phyloP scores from a whole-genome alignment of 37 sponge, comb jelly and placozoan genomes.

The Geodia barretti region DNA sequence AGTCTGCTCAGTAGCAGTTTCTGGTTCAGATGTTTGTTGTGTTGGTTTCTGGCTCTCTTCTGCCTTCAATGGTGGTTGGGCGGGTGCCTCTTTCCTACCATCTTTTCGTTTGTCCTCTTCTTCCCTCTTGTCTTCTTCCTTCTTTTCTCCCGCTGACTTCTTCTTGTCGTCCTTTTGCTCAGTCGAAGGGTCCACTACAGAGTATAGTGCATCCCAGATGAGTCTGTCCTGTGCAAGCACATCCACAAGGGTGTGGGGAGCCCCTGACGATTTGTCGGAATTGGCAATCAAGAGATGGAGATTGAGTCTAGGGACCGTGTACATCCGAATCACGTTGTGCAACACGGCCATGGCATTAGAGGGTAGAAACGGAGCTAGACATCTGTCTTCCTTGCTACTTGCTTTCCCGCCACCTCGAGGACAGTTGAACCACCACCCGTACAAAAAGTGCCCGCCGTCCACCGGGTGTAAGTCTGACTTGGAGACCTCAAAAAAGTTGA shows the following conservation, averaged over 20 bases:
- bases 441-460: constrained; percentile 16
- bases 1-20: too few relatives aligned
- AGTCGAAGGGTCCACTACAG: background rate
- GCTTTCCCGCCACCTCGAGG: background rate
- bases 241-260: background rate
- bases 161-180: background rate
- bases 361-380: constrained; percentile 37
- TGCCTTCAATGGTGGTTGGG: too few relatives aligned
- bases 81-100: too few relatives aligned
- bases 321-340: constrained; percentile 38
- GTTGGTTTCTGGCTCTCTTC: too few relatives aligned
- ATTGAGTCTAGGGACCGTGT: constrained; percentile 24
- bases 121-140: background rate
- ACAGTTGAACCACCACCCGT: constrained; percentile 74
- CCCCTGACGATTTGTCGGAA: background rate
- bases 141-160: background rate
- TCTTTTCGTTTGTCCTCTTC: too few relatives aligned
- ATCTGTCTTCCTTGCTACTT: background rate
- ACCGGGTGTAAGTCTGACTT: background rate
- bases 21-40: too few relatives aligned
- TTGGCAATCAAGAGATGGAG: constrained; percentile 16
- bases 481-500: background rate
- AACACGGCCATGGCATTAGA: constrained; percentile 24
- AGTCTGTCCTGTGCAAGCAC: constrained; percentile 14
- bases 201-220: constrained; percentile 29